Evolutionary conservation across 2,888 invertebrate species (phyloP), one percentile per base, ranked within the genome.

Genomic region (Patella caerulea): DNA sequence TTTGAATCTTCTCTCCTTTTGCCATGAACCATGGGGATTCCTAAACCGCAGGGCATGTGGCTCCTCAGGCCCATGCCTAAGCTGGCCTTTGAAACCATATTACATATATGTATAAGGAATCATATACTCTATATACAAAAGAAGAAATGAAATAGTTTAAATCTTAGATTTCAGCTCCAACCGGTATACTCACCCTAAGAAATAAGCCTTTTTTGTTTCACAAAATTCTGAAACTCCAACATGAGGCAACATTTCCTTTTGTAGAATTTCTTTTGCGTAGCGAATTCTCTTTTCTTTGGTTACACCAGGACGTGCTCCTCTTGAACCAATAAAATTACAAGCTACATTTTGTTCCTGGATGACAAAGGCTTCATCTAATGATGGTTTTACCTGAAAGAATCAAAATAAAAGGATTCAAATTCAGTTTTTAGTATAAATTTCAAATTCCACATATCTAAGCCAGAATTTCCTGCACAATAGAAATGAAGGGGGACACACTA

Each of bases 241-340:
- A 93, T 99, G 99, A 0, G 99, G 99, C 86, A 99, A 94, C 97
- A 99, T 98, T 95, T 99, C 99, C 90, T 99, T 99, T 90, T 99
- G 99, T 81, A 99, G 93, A 92, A 99, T 99, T 95, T 99, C 99
- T 90, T 97, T 95, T 0, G 99, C 99, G 93, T 99, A 99, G 93
- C 99, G 99, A 74, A 99, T 97, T 94, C 99, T 95, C 91, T 98
- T 98, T 87, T 99, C 99, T 92, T 98, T 98, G 0, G 99, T 98
- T 0, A 99, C 99, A 91, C 99, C 99, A 12, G 99, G 98, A 74
- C 96, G 94, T 52, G 98, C 98, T 85, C 99, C 99, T 92, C 99
- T 95, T 14, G 98, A 95, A 83, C 99, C 99, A 88, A 99, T 99
- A 88, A 99, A 99, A 92, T 98, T 99, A 24, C 99, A 93, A 0